phyloP scores from a whole-genome alignment of 2,797 vertebrate species.

The Enteromius anoplus region DNA sequence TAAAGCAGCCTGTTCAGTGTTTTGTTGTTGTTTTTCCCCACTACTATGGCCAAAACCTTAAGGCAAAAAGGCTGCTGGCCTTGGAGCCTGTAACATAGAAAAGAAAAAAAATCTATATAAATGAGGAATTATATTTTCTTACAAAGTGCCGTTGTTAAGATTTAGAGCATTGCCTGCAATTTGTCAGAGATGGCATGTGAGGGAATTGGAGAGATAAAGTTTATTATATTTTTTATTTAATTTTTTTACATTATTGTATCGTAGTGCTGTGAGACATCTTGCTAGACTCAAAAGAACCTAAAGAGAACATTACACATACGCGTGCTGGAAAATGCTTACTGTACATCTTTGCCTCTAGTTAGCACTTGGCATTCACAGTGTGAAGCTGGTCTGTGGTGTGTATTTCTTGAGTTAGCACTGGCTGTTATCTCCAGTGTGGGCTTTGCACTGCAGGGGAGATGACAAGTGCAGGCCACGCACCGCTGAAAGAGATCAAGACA shows the following conservation, averaged over 20 bases:
- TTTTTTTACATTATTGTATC: background rate
- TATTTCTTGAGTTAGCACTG: slow-evolving; percentile 49
- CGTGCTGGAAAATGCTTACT: background rate
- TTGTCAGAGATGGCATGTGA: slow-evolving; percentile 8
- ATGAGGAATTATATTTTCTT: slow-evolving; percentile 21
- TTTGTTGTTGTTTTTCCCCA: slow-evolving; percentile 12
- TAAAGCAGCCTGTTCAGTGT: slow-evolving; percentile 43
- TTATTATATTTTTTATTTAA: no score
- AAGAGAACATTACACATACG: slow-evolving; percentile 4
- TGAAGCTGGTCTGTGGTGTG: slow-evolving; percentile 29
- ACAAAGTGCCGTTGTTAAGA: background rate
- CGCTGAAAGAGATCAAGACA: slow-evolving; percentile 45
- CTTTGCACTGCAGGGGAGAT: slow-evolving; percentile 51
- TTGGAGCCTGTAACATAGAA: background rate
- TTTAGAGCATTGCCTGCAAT: background rate
- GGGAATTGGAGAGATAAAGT: background rate
- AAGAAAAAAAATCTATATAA: slow-evolving; percentile 11
- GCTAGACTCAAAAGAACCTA: background rate
- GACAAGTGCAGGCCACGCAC: slow-evolving; percentile 51
- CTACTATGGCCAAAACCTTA: background rate
- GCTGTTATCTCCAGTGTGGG: slow-evolving; percentile 38
- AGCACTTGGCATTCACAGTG: slow-evolving; percentile 46
- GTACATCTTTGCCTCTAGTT: slow-evolving; percentile 25
- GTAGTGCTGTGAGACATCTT: slow-evolving; percentile 3
- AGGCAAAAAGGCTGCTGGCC: background rate